Conservation (phyloP, 37 sponge, comb jelly and placozoan species). For the Chondrilla cf. caribensis region DNA sequence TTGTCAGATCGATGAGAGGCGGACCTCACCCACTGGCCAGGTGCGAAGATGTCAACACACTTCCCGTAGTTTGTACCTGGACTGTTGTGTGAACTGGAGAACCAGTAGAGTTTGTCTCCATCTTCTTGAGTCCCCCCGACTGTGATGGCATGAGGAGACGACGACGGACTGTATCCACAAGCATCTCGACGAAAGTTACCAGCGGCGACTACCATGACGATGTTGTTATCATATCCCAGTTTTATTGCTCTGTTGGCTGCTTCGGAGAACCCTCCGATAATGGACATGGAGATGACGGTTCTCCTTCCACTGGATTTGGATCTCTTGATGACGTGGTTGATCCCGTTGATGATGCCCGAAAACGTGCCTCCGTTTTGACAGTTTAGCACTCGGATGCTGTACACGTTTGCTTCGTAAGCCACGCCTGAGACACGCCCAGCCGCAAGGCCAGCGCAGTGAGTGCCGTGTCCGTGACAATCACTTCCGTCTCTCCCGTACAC, state of each 20-base stretch:
- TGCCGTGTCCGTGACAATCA: conserved; percentile 83
- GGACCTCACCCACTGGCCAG: conserved; percentile 2
- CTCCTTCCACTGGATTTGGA: neutral
- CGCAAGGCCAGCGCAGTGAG: conserved; percentile 70
- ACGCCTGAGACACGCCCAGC: conserved; percentile 61
- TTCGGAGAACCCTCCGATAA: conserved; percentile 33
- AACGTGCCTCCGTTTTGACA: conserved; percentile 62
- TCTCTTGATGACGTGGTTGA: conserved; percentile 40
- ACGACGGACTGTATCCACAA: conserved; percentile 1
- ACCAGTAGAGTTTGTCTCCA: conserved; percentile 11
- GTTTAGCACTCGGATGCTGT: conserved; percentile 58
- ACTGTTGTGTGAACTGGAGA: neutral
- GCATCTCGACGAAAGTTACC: conserved; percentile 18
- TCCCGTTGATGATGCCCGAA: conserved; percentile 47
- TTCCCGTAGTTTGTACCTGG: conserved; percentile 23
- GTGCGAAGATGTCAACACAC: conserved; percentile 28
- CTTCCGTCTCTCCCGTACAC: conserved; percentile 28
- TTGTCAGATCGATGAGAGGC: conserved; percentile 2
- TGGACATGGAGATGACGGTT: conserved; percentile 59
- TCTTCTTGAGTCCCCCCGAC: conserved; percentile 23
- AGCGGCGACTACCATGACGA: conserved; percentile 14
- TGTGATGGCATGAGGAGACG: conserved; percentile 16
- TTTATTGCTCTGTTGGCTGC: conserved; percentile 49
- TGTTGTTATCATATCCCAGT: neutral
- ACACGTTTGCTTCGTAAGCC: conserved; percentile 54